phyloP scores from a whole-genome alignment of 1,140 invertebrate genomes.

The Camponotus pennsylvanicus region DNA sequence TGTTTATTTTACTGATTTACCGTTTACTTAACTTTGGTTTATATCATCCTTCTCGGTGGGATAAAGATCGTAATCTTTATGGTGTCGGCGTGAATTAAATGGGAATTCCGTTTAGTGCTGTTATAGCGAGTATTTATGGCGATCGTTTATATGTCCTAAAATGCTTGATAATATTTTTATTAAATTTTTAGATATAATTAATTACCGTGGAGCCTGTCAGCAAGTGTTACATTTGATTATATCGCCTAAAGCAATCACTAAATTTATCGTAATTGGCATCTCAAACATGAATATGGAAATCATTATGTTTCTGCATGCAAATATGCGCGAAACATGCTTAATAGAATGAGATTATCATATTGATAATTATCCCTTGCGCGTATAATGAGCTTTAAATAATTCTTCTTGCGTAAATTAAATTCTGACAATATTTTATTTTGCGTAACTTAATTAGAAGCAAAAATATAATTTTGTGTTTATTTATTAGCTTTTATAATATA shows the following conservation, averaged over 20 bases:
- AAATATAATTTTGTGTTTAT: background rate
- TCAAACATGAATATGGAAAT: conserved; percentile 48
- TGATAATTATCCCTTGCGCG: background rate
- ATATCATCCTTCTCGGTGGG: background rate
- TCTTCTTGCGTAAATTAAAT: conserved; percentile 1
- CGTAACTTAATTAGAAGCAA: background rate
- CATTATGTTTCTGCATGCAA: conserved; percentile 6
- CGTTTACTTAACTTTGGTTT: conserved; percentile 27
- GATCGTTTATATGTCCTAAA: conserved; percentile 44
- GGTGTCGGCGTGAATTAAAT: conserved; percentile 45
- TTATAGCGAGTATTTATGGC: conserved; percentile 35
- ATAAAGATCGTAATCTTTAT: conserved; percentile 54
- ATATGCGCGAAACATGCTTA: background rate
- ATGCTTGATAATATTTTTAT: conserved; percentile 46
- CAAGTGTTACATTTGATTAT: conserved; percentile 39
- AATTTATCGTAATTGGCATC: conserved; percentile 36
- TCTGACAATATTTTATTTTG: background rate
- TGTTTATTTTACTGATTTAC: conserved; percentile 12
- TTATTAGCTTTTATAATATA: background rate
- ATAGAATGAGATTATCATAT: conserved; percentile 33
- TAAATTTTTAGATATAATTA: conserved; percentile 42
- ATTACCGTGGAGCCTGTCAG: conserved; percentile 21
- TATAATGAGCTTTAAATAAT: background rate
- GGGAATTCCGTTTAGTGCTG: conserved; percentile 3
- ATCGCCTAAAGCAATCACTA: conserved; percentile 20